Evolutionary conservation across 1,140 invertebrate genomes (phyloP), one percentile per base, ranked within the genome.

Genomic region (Calliphora vicina): DNA sequence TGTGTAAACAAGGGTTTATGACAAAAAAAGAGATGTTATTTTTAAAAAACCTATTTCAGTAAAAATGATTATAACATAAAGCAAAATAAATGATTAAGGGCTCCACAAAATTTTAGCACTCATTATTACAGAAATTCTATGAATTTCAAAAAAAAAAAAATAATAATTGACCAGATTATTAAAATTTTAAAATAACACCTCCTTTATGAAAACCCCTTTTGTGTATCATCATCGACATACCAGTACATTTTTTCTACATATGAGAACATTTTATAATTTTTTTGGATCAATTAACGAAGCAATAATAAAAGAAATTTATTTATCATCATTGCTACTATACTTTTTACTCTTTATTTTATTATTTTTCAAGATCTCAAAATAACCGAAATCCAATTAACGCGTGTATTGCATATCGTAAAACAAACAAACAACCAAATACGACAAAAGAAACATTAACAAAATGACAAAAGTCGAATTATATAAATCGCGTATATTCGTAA

Each of bases 401-500:
- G 45, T 12, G 17, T n/a, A n/a, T n/a, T n/a, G n/a, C n/a, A n/a
- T n/a, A n/a, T n/a, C 12, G 5, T 50, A 50, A 50, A 50, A 0
- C 45, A n/a, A 17, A 50, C 45, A 3, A 15, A 50, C 45, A 17
- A 50, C 0, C 12, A 35, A 35, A 35, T 50, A 50, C 8, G 12
- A 17, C 23, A 23, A 72, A 72, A 20, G 13, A 72, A 72, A 72
- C 10, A 72, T 17, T 23, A 72, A 29, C 57, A 89, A 86, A 85
- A 90, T 90, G 89, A 90, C 89, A 71, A 90, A 90, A 85, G 89
- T 90, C 72, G 89, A 90, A 85, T 86, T 90, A 10, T 90, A 90
- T 82, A 90, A 90, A 83, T 90, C 89, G 6, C 89, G 89, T 43
- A 84, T 90, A 61, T 90, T 90, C 84, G 87, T 90, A 83, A 89